Conservation (phyloP, 1,140 invertebrate species). For the Cyphomyrmex costatus region DNA sequence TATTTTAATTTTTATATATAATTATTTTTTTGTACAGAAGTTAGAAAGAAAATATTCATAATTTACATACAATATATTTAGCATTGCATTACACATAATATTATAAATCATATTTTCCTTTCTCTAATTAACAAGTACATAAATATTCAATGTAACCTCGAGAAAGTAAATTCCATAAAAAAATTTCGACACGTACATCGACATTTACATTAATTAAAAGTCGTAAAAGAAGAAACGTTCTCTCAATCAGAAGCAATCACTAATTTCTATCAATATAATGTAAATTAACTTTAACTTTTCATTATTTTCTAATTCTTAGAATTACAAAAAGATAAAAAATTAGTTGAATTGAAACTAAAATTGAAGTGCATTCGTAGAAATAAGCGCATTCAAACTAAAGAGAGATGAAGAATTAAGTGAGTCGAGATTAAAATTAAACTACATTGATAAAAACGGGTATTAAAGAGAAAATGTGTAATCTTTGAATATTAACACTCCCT, state of each 20-base stretch:
- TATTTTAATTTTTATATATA: conserved; percentile 4
- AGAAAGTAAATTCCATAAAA: background rate
- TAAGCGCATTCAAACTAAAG: too few species aligned
- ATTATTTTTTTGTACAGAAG: background rate
- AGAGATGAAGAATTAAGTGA: too few species aligned
- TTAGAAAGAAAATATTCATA: background rate
- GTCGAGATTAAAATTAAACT: too few species aligned
- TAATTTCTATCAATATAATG: too few species aligned
- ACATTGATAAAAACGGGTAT: too few species aligned
- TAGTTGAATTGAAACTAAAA: too few species aligned
- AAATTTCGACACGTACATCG: background rate
- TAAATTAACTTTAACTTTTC: too few species aligned
- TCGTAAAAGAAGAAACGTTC: background rate
- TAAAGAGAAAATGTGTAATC: too few species aligned
- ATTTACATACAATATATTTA: background rate
- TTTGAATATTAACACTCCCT: background rate
- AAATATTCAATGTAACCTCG: background rate
- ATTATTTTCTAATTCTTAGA: too few species aligned
- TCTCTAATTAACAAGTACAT: background rate
- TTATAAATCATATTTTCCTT: background rate
- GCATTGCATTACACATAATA: background rate
- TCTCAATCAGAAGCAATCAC: conserved; percentile 25
- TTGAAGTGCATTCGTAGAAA: too few species aligned
- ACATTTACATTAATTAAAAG: background rate
- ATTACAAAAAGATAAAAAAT: too few species aligned